Evolutionary conservation across 2,113 vertebrate species (phyloP), one percentile per base, ranked within the genome.

Genomic region (Saccopteryx bilineata): DNA sequence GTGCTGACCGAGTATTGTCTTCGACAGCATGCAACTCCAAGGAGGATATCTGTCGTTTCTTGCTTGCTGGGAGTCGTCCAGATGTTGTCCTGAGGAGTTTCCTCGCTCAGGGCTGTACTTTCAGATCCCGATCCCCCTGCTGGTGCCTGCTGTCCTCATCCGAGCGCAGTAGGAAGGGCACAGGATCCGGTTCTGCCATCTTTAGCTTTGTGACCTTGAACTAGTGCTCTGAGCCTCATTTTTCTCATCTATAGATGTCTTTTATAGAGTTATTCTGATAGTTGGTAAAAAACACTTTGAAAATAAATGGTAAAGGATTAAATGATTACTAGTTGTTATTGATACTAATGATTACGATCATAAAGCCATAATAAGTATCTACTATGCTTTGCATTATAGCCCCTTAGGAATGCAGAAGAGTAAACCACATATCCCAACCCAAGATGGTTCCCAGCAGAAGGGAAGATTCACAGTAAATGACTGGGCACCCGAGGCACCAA

Each of bases 221-320:
- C 28, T 19, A 14, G 28, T 69, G n/a, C 76, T 65, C 82, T 31
- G 33, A 50, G 33, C 84, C n/a, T 90, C 46, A 9, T 9, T 84
- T 90, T 92, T 72, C 33, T 91, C 58, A 13, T 60, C 75, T 56
- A 11, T 84, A 74, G 56, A 46, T 60, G 33, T 26, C 75, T 52
- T 86, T 60, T 54, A n/a, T 17, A 23, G 48, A 85, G 28, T 84
- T 81, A 33, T 58, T 88, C n/a, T 76, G 66, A 48, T 90, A 75
- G 52, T 18, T 87, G 90, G 33, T 83, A 24, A 89, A 66, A 61
- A 92, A 60, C 71, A 72, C 31, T 60, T 79, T 75, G 65, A 66
- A 95, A n/a, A 26, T 71, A 95, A n/a, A 26, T 71, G 39, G 26
- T 26, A 65, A 90, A 88, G 60, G 33, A 23, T 80, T 69, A 60